Evolutionary conservation across 2,888 invertebrate genomes (phyloP), one percentile per base, ranked within the genome.

Genomic region (Hypsopygia costalis): DNA sequence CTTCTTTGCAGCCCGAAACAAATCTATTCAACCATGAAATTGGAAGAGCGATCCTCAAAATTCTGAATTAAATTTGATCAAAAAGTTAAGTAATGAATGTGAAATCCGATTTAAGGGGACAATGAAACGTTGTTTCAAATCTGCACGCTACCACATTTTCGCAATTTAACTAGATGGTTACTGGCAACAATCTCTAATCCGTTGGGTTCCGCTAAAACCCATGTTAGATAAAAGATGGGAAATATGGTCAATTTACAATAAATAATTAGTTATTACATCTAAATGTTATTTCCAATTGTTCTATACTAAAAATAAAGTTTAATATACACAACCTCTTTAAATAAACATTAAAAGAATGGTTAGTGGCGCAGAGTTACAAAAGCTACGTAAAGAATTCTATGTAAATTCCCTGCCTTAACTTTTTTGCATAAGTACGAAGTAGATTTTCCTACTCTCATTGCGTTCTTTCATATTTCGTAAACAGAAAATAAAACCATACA

Each of bases 21-120:
- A 81, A 81, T 65, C 75, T 69, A 75, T 80, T 82, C 74, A 81
- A 57, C 69, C 77, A 66, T 75, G 62, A 81, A 83, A 85, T 86
- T 81, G 75, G 69, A 71, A 67, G 71, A 78, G 74, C 71, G 72
- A 74, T 74, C 72, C 76, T 74, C 72, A 73, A 82, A 78, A 78
- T 77, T 77, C 67, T 60, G 69, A 73, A 79, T 77, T 67, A 69
- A 79, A 77, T 80, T 82, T 77, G 71, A 78, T 81, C 76, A 74
- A 74, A 81, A 78, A 76, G 75, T 82, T 74, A 73, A 76, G 69
- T 74, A 77, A 81, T 78, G 74, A 79, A 77, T 66, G 59, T 58
- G 54, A 71, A 74, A 73, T 69, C 64, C 58, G 63, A 67, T 76
- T 72, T 61, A 49, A 55, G 52, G 33, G 25, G 59, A 69, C 61